Base-by-base conservation (phyloP, 2,888 invertebrate genomes). In the Pachymerium ferrugineum region DNA sequence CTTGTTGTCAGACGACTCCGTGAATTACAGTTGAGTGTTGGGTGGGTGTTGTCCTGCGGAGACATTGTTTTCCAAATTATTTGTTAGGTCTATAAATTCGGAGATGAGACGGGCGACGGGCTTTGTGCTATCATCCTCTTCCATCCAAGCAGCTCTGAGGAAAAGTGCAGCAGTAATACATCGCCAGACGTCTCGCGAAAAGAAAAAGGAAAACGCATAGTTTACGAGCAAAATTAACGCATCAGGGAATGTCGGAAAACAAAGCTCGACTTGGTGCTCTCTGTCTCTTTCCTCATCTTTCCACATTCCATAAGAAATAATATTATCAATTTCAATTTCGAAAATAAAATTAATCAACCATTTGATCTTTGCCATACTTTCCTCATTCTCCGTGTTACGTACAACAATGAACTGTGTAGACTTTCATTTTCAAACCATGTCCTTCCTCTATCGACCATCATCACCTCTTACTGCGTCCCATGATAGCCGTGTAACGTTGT, bases 1-100 rank as follows among this genome's bases (percentile, higher is more conserved):
- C 62, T 62, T 62, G 62, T 62, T 62, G 62, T 62, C 62, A 62
- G 62, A 62, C 28, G 22, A 12, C 28, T 62, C 62, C 25, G 62
- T 62, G 62, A 62, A 62, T 62, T 62, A 62, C 62, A 62, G 62
- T 62, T 62, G 62, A 62, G 62, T 62, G 62, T 62, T 62, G 62
- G 62, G 62, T 62, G 62, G 62, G 62, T 62, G 62, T 62, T 62
- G 62, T 62, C 62, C 62, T 30, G 31, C 33, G 71, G 38, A 38
- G 35, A 38, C 71, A 71, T 71, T 71, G 71, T 71, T 71, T 62
- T 71, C 71, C 71, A 38, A 71, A 71, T 71, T 71, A 71, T 71
- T 33, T 38, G 71, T 71, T 71, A 38, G 38, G 71, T 35, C 71
- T 71, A 71, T 71, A 71, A 71, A 71, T 71, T 71, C 38, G 38